Base-by-base conservation (phyloP, 2,113 vertebrate species). In the Dermatemys mawii region DNA sequence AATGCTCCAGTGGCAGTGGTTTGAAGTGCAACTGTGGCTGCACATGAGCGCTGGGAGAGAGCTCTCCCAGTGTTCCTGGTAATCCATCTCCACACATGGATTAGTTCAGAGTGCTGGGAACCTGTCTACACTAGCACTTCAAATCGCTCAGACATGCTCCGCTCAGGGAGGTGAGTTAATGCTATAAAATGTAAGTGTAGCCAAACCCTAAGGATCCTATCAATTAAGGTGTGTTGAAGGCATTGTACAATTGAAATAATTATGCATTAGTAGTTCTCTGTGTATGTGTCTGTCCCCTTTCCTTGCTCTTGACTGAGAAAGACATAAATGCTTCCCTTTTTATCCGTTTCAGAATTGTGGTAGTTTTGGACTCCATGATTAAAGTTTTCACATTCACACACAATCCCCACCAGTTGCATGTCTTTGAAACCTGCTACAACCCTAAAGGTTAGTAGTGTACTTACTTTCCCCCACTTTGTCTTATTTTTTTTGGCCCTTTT, bases 351-450 rank as follows among this genome's bases (percentile, higher is more conserved):
- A 99, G 99, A 97, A 99, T 99, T 87, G 99, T 99, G 94, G 99
- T 99, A 35, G 99, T 99, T 87, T 96, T 99, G 98, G 99, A 99
- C 94, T 99, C 99, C 0, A 99, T 99, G 99, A 99, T 99, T 92
- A 99, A 99, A 97, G 99, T 99, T 86, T 99, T 99, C 96, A 99
- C 99, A 0, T 99, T 99, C 94, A 99, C 99, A 55, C 99, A 99
- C 97, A 99, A 99, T 91, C 99, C 99, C 57, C 99, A 99, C 96
- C 99, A 99, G 97, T 82, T 99, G 95, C 99, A 99, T 11, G 99
- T 99, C 95, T 99, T 99, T 95, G 99, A 99, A 97, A 99, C 99
- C 94, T 99, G 99, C 98, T 99, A 99, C 92, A 99, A 99, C 96
- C 99, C 99, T 86, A 99, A 99, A 99, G 99, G 99, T 99, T 70